These are phyloP conservation scores for Hydropsyche tenuis DNA, from an alignment of 1,140 invertebrate genomes.

Conservation along the genomic window DNA sequence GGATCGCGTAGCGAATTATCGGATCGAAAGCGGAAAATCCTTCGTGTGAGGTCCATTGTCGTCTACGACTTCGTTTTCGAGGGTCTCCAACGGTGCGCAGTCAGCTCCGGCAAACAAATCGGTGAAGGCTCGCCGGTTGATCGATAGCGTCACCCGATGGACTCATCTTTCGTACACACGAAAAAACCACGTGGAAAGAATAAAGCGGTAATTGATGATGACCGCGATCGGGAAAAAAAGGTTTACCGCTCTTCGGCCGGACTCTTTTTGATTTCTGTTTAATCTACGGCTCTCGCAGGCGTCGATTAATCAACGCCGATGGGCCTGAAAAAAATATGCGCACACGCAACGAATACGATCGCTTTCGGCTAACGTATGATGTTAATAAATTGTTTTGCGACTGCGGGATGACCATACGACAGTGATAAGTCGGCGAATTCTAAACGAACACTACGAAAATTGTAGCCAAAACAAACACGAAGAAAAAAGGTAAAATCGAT, in stretches of 20 bases:
- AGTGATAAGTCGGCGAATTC: too few species aligned
- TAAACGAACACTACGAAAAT: too few species aligned
- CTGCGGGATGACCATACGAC: too few species aligned
- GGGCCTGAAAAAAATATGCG: neutral
- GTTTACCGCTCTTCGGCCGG: conserved; percentile 10
- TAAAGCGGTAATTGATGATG: conserved; percentile 21
- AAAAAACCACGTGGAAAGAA: neutral
- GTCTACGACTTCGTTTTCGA: neutral
- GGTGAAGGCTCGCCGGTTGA: neutral
- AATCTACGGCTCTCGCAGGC: neutral
- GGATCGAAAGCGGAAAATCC: neutral
- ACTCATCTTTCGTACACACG: neutral
- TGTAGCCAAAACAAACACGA: too few species aligned
- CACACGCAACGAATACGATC: neutral
- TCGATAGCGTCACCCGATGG: conserved; percentile 28
- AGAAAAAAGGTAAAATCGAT: too few species aligned
- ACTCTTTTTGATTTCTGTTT: conserved; percentile 19
- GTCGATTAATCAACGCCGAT: conserved; percentile 19
- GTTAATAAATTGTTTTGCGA: too few species aligned
- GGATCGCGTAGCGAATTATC: neutral
- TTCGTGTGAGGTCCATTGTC: conserved; percentile 32
- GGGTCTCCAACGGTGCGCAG: neutral
- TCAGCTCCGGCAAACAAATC: conserved; percentile 11
- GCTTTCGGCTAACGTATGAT: neutral
- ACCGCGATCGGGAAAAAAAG: conserved; percentile 13